Conservation (phyloP, 2,113 vertebrate species). For the Gavia stellata region DNA sequence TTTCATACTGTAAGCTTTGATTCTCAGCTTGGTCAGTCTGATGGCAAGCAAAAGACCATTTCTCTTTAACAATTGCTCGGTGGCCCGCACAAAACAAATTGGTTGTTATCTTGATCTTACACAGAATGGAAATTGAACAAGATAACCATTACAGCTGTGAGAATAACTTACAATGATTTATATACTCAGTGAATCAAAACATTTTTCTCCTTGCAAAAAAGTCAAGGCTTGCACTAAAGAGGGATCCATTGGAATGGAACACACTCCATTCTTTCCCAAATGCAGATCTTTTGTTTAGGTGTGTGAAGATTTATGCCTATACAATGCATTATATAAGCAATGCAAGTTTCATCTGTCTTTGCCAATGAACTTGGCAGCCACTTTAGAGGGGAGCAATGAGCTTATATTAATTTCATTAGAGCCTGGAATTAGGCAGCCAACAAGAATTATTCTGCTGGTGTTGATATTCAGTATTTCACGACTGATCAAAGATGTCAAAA, state of each 20-base stretch:
- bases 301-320: not conserved
- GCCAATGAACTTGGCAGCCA: not conserved
- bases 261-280: not conserved
- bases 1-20: not conserved
- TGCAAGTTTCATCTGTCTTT: not conserved
- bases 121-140: not conserved
- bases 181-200: not conserved
- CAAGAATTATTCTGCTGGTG: not conserved
- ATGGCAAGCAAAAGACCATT: not conserved
- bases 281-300: not conserved
- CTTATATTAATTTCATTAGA: not conserved
- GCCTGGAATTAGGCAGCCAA: not conserved
- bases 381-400: not conserved
- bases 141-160: not conserved
- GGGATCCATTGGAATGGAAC: not conserved
- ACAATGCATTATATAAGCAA: not conserved
- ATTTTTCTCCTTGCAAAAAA: not conserved
- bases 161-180: constrained; percentile 11
- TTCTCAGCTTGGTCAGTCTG: not conserved
- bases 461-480: not conserved
- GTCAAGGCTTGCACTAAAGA: not conserved
- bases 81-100: constrained; percentile 2
- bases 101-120: not conserved
- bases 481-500: not conserved
- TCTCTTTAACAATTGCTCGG: not conserved